Conservation (phyloP, 2,888 invertebrate species). For the Seira sanloemensis region DNA sequence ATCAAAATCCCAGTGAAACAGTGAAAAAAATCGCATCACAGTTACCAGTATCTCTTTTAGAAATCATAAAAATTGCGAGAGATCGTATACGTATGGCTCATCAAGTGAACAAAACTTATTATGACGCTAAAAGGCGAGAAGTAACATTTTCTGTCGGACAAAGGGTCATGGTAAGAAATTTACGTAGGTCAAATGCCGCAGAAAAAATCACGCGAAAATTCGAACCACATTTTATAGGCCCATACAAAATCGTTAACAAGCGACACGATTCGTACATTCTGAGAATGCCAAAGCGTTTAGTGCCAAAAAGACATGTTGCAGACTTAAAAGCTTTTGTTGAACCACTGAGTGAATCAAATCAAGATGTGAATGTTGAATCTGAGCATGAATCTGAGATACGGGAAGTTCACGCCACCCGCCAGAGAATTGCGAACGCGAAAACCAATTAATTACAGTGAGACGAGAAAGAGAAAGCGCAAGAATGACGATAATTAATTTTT, state of each 20-base stretch:
- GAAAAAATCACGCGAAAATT: background rate
- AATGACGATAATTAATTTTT: too few species aligned
- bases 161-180: constrained; percentile 30
- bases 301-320: constrained; percentile 18
- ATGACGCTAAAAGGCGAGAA: constrained; percentile 29
- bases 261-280: background rate
- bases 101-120: constrained; percentile 39
- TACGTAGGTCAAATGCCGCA: background rate
- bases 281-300: background rate
- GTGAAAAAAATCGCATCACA: background rate
- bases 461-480: too few species aligned
- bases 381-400: too few species aligned
- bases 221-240: constrained; percentile 10
- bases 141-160: constrained; percentile 25
- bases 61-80: constrained; percentile 11
- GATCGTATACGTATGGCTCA: constrained; percentile 27
- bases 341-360: too few species aligned
- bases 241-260: constrained; percentile 16
- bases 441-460: background rate
- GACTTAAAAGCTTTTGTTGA: too few species aligned
- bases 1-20: background rate
- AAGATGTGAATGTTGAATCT: too few species aligned
- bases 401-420: background rate
- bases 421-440: constrained; percentile 7
- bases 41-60: constrained; percentile 17